Base-by-base conservation (phyloP, 2,888 invertebrate species). In the Sericinus montela region DNA sequence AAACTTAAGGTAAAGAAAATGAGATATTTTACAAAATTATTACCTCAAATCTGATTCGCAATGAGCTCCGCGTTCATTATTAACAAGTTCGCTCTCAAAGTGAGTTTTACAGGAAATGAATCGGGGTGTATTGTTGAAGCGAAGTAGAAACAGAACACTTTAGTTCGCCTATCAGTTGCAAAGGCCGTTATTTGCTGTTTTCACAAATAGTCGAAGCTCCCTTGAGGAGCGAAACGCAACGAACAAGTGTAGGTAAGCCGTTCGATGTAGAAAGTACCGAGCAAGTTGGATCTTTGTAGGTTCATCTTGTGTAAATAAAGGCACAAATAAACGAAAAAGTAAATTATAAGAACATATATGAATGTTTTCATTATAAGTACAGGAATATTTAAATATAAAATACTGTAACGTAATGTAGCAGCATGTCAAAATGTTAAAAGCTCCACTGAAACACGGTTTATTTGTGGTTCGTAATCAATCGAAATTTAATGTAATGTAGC, bases 241-340 rank as follows among this genome's bases (percentile, higher is more conserved):
- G 55, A 65, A 59, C 54, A 56, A 60, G 62, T 60, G 61, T 59
- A 65, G 59, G 56, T 57, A 54, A 54, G 48, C 38, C 40, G 15
- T 42, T 52, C 58, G 62, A 62, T 62, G 59, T 59, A 63, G 66
- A 68, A 72, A 72, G 72, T 69, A 64, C 71, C 57, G 64, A 67
- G 65, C 67, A 73, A 72, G 71, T 75, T 68, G 67, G 68, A 62
- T 72, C 77, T 80, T 75, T 70, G 74, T 78, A 73, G 75, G 72
- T 71, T 71, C 65, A 64, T 65, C 71, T 69, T 73, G 73, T 75
- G 78, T 80, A 81, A 81, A 83, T 80, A 83, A 75, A 76, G 75
- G 56, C 65, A 72, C 71, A 70, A 69, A 67, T 63, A 57, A 56
- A 55, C 52, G n/a, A n/a, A n/a, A 25, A 25, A 19, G 19, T 19